Evolutionary conservation across 1,140 invertebrate species (phyloP).

Genomic region (Neodiprion lecontei): DNA sequence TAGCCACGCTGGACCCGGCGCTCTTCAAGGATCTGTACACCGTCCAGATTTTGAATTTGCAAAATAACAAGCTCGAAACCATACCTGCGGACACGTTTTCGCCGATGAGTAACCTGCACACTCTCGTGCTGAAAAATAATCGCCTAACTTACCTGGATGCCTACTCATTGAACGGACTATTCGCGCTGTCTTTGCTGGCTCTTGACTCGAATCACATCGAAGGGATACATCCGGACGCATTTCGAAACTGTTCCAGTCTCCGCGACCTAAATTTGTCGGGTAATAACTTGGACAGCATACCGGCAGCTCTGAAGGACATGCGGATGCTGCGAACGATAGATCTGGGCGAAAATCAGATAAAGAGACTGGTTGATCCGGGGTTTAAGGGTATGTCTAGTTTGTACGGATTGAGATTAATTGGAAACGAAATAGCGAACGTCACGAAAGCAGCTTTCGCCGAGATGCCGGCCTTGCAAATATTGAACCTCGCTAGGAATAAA

Average conservation of each 20-base stretch:
- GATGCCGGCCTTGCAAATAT: conserved; percentile 77
- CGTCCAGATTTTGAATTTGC: conserved; percentile 81
- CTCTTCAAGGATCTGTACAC: conserved; percentile 83
- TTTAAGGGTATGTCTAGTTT: conserved; percentile 77
- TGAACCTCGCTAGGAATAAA: conserved; percentile 84
- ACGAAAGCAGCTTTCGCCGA: conserved; percentile 76
- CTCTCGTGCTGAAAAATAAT: conserved; percentile 80
- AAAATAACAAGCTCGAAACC: conserved; percentile 79
- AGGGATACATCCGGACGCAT: conserved; percentile 79
- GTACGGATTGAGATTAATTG: conserved; percentile 79
- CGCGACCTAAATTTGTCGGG: conserved; percentile 83
- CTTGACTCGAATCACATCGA: conserved; percentile 82
- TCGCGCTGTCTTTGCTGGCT: conserved; percentile 78
- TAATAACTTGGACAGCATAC: conserved; percentile 78
- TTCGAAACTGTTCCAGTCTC: conserved; percentile 78
- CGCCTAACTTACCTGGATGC: conserved; percentile 78
- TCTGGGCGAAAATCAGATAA: conserved; percentile 78
- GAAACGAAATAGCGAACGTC: conserved; percentile 82
- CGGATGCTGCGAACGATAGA: conserved; percentile 76
- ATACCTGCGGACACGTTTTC: conserved; percentile 83
- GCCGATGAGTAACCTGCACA: conserved; percentile 84
- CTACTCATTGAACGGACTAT: conserved; percentile 79
- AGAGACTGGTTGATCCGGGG: conserved; percentile 73
- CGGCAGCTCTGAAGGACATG: conserved; percentile 74
- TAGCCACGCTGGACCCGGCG: conserved; percentile 76